A percentile compares a stretch with the other conserved stretches of the same genome.
Evolutionary conservation across 2,797 vertebrate species (phyloP).

Genomic region (Rhynchonycteris naso): DNA sequence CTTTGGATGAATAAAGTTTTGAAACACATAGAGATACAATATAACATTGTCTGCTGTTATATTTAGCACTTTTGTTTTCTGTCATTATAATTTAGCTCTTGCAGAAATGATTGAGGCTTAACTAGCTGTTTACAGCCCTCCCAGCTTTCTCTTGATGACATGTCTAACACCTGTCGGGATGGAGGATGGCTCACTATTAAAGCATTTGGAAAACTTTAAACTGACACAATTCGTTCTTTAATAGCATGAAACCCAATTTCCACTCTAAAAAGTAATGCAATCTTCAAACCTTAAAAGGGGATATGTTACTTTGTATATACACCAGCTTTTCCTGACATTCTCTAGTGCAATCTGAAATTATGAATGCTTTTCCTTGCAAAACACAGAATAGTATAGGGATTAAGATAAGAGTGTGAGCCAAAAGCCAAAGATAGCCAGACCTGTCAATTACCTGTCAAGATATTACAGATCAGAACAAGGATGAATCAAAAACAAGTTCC

Average conservation of each 20-base stretch:
- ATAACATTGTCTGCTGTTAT: slow-evolving; percentile 32
- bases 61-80: slow-evolving; percentile 56
- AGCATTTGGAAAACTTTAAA: slow-evolving; percentile 50
- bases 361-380: slow-evolving; percentile 18
- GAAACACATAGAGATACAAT: neutral
- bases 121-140: neutral
- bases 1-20: slow-evolving; percentile 26
- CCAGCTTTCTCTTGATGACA: neutral
- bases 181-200: slow-evolving; percentile 23
- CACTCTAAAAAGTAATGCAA: slow-evolving; percentile 23
- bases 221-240: slow-evolving; percentile 29
- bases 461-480: slow-evolving; percentile 75
- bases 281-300: slow-evolving; percentile 51
- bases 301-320: neutral
- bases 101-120: slow-evolving; percentile 26
- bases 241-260: neutral
- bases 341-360: neutral
- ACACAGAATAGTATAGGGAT: slow-evolving; percentile 29
- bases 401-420: slow-evolving; percentile 66
- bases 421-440: slow-evolving; percentile 57
- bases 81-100: slow-evolving; percentile 51
- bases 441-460: slow-evolving; percentile 73
- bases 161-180: slow-evolving; percentile 32
- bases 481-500: slow-evolving; percentile 19
- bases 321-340: neutral